Base-by-base conservation (phyloP, 2,113 vertebrate genomes). In the Himantopus leucocephalus region DNA sequence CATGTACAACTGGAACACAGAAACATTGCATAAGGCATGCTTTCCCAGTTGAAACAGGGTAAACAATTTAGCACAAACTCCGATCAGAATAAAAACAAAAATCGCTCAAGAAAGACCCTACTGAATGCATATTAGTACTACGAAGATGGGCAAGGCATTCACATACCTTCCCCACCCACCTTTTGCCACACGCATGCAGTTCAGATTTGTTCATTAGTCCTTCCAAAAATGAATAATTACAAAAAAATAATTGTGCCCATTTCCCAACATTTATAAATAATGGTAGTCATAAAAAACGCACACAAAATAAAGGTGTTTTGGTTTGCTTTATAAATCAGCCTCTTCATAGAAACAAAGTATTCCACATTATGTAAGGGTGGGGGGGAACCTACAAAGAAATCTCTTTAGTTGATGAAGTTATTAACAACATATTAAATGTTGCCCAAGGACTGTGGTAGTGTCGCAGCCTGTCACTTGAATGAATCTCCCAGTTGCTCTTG, bases 1-100 rank as follows among this genome's bases (percentile, higher is more conserved):
- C 99, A 99, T 99, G 98, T 99, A 99, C 97, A 99, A 98, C 99
- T 99, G 91, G 21, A 98, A 98, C 50, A 97, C 70, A 97, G 59
- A 84, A 96, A 94, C 30, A 90, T 41, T 24, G 22, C 45, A 16
- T 73, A 72, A 95, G 67, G 11, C 56, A 82, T 23, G 75, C 6
- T 14, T 88, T 74, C 68, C 20, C 71, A 75, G 52, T 14, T 35
- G 91, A 85, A 64, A 47, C 22, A 67, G 29, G 11, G 23, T 14
- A 41, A 88, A 85, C 21, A 56, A 52, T 59, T 90, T 34, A 79
- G 35, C 18, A 84, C 35, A 71, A 84, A 60, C 4, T 13, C 8
- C 66, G 41, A 34, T 0, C 4, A 62, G 41, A 72, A 72, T 7
- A 50, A 50, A 80, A 75, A 3, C 27, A 55, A 59, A 59, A 59